Conservation (phyloP, 2,113 vertebrate genomes). For the Corythaixoides concolor region DNA sequence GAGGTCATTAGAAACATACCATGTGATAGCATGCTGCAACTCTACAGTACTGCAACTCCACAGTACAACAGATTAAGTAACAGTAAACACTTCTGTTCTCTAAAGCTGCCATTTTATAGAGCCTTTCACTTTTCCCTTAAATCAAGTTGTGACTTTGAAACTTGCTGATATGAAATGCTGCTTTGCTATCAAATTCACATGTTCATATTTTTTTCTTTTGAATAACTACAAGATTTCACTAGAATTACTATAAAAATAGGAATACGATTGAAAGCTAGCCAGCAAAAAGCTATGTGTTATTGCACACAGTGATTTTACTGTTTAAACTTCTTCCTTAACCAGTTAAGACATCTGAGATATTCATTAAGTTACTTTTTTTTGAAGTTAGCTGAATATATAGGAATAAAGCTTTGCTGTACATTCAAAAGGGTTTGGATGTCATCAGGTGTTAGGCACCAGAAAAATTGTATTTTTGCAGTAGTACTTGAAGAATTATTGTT, state of each 20-base stretch:
- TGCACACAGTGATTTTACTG: background rate
- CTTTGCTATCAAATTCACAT: background rate
- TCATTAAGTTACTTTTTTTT: background rate
- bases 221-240: background rate
- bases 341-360: background rate
- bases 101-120: background rate
- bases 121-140: background rate
- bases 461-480: background rate
- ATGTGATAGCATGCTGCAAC: background rate
- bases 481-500: background rate
- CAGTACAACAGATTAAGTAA: background rate
- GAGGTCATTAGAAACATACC: background rate
- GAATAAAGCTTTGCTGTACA: background rate
- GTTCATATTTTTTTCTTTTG: background rate
- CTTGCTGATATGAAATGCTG: background rate
- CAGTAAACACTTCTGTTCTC: background rate
- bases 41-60: background rate
- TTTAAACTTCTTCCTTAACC: background rate
- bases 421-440: background rate
- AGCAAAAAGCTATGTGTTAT: background rate
- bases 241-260: background rate
- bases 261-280: background rate
- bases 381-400: background rate
- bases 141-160: background rate
- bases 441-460: background rate